A percentile compares a stretch with the other conserved stretches of the same genome.
Evolutionary conservation across 2,113 vertebrate genomes (phyloP).

Genomic region (Anseranas semipalmata): DNA sequence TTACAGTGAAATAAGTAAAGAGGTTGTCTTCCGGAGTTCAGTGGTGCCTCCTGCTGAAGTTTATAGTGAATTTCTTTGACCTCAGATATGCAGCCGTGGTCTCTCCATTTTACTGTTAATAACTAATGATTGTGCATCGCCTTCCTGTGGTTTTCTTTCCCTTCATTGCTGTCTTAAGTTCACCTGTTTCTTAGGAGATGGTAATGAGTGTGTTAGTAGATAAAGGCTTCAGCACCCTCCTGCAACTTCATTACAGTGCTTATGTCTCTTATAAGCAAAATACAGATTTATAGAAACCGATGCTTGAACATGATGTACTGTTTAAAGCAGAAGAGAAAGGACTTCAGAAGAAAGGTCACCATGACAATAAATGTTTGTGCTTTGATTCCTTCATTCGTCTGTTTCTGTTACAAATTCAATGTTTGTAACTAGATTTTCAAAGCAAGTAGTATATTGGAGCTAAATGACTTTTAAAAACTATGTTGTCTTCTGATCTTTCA

Average conservation of each 20-base stretch:
- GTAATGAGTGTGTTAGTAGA: not conserved
- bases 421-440: not conserved
- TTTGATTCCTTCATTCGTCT: not conserved
- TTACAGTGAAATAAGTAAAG: not conserved
- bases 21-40: not conserved
- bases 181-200: not conserved
- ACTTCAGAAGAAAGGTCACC: not conserved
- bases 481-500: not conserved
- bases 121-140: not conserved
- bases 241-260: not conserved
- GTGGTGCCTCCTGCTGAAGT: not conserved
- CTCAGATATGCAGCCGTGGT: not conserved
- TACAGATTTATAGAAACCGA: not conserved
- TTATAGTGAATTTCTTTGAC: not conserved
- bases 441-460: not conserved
- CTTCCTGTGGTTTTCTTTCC: not conserved
- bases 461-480: not conserved
- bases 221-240: not conserved
- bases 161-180: not conserved
- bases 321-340: not conserved
- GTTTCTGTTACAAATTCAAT: not conserved
- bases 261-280: not conserved
- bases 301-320: not conserved
- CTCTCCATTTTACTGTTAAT: not conserved
- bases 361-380: not conserved